Evolutionary conservation across 2,888 invertebrate genomes (phyloP).

Genomic region (Cancer borealis): DNA sequence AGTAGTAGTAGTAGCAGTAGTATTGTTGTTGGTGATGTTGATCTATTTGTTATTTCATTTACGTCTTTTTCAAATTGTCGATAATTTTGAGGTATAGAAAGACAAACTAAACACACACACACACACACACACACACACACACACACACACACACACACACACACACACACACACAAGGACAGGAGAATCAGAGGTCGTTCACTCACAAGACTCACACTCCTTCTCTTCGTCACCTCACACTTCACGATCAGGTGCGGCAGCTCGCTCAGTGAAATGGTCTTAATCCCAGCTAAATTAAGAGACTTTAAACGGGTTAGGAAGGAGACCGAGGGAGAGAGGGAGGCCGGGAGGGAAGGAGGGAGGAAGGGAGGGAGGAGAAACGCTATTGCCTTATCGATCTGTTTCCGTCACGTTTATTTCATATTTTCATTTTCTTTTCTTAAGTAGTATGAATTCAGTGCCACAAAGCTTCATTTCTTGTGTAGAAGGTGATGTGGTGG

Average conservation of each 20-base stretch:
- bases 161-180: neutral
- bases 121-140: too few species aligned
- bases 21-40: neutral
- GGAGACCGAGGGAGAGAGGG: neutral
- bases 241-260: neutral
- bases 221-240: neutral
- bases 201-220: neutral
- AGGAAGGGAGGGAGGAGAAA: neutral
- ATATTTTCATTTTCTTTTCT: neutral
- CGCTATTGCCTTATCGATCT: slow-evolving; percentile 34
- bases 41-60: neutral
- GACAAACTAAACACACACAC: too few species aligned
- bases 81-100: too few species aligned
- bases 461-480: neutral
- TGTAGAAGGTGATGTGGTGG: slow-evolving; percentile 2
- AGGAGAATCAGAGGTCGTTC: neutral
- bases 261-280: slow-evolving; percentile 14
- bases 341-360: neutral
- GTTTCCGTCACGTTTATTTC: neutral
- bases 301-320: slow-evolving; percentile 1
- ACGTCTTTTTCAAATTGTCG: neutral
- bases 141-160: too few species aligned
- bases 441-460: neutral
- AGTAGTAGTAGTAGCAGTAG: too few species aligned
- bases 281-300: slow-evolving; percentile 9